Percentiles rank a stretch among this genome's conserved stretches.
These are phyloP conservation scores for Cydia pomonella DNA, from an alignment of 1,140 invertebrate species.

Conservation along the genomic window DNA sequence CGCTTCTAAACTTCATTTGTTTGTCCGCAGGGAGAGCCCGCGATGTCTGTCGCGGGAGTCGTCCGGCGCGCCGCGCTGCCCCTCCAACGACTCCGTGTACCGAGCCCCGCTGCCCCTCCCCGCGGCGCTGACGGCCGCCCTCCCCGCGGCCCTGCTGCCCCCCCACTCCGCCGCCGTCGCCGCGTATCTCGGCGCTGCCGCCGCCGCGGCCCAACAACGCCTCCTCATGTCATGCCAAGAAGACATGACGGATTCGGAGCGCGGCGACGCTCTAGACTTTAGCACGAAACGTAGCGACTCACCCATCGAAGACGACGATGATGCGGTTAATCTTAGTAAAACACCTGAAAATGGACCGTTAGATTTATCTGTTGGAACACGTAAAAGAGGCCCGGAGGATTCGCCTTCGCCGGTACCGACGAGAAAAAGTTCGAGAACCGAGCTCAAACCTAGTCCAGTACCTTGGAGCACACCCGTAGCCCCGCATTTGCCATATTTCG, in stretches of 20 bases:
- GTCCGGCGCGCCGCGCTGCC: constrained; percentile 84
- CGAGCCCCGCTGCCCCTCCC: constrained; percentile 81
- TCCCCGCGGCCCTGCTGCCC: constrained; percentile 84
- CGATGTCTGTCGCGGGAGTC: constrained; percentile 90
- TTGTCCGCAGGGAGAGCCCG: constrained; percentile 88
- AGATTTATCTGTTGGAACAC: constrained; percentile 88
- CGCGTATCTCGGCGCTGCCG: constrained; percentile 86
- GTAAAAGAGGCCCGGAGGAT: constrained; percentile 86
- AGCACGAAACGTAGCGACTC: constrained; percentile 84
- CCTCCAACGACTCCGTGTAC: constrained; percentile 85
- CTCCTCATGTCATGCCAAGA: constrained; percentile 89
- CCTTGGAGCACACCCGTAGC: constrained; percentile 90
- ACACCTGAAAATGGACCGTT: constrained; percentile 87
- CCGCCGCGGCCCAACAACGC: constrained; percentile 86
- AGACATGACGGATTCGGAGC: constrained; percentile 81
- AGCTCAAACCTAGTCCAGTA: constrained; percentile 85
- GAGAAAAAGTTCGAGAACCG: constrained; percentile 84
- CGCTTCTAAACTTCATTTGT: constrained; percentile 39
- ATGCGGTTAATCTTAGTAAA: constrained; percentile 85
- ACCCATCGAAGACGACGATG: constrained; percentile 82
- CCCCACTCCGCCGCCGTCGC: constrained; percentile 89
- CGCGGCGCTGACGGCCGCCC: constrained; percentile 76
- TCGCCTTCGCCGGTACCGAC: constrained; percentile 83
- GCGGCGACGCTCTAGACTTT: constrained; percentile 85
- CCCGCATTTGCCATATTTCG: constrained; percentile 89